Evolutionary conservation across 1,140 invertebrate species (phyloP).

Genomic region (Theocolax elegans): DNA sequence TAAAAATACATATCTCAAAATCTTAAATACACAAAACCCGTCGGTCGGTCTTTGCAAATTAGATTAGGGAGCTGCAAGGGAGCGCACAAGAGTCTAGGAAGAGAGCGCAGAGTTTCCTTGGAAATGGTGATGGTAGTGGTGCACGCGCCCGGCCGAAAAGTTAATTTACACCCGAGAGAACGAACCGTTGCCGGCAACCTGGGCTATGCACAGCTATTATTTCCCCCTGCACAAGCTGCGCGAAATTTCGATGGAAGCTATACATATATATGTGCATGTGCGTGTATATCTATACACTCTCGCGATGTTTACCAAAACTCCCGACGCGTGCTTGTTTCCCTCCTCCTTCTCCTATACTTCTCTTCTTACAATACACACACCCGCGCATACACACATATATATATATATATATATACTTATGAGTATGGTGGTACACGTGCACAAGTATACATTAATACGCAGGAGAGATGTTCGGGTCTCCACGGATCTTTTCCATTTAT

Average conservation of each 20-base stretch:
- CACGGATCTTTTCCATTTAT: too few relatives aligned
- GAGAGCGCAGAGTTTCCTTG: too few relatives aligned
- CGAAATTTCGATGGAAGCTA: conserved; percentile 16
- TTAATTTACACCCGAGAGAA: conserved; percentile 20
- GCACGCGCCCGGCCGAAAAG: conserved; percentile 4
- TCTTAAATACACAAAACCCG: background rate
- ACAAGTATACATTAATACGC: too few relatives aligned
- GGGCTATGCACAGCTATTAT: background rate
- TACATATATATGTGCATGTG: too few relatives aligned
- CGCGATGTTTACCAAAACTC: conserved; percentile 11
- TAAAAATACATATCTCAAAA: background rate
- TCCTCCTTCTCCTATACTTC: background rate
- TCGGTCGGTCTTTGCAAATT: background rate
- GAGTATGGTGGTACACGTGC: background rate
- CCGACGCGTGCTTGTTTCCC: background rate
- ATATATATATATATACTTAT: background rate
- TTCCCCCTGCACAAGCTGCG: background rate
- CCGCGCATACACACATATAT: background rate
- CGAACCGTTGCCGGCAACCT: background rate
- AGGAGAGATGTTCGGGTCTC: too few relatives aligned
- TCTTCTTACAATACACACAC: background rate
- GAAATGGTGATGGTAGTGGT: too few relatives aligned
- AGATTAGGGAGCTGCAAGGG: conserved; percentile 4
- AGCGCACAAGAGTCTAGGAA: too few relatives aligned
- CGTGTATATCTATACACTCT: background rate